These are phyloP conservation scores for Amblyopsis rosae DNA, from an alignment of 2,113 vertebrate genomes.

Conservation along the genomic window DNA sequence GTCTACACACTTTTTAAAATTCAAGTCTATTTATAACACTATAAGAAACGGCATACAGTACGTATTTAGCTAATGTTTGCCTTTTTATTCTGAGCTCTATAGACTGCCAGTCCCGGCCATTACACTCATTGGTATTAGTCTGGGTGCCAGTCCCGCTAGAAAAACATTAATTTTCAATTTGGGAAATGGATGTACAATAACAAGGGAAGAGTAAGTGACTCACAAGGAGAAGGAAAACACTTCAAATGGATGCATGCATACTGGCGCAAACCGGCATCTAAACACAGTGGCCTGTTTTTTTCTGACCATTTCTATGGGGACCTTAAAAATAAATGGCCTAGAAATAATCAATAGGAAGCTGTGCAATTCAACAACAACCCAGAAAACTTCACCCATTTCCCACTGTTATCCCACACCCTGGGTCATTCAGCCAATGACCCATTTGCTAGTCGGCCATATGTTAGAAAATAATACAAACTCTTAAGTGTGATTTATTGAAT, in stretches of 20 bases:
- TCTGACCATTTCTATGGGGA: slow-evolving; percentile 32
- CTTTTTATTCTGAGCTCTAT: neutral
- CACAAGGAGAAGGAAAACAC: slow-evolving; percentile 3
- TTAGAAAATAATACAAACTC: no score
- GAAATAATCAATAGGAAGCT: slow-evolving; percentile 63
- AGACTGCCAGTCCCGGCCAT: neutral
- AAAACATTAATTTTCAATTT: slow-evolving; percentile 31
- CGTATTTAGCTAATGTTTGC: slow-evolving; percentile 1
- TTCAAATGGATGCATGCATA: slow-evolving; percentile 11
- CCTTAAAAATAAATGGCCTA: slow-evolving; percentile 64
- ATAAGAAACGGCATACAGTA: slow-evolving; percentile 3
- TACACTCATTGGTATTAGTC: slow-evolving; percentile 12
- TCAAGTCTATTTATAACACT: neutral
- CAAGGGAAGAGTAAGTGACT: slow-evolving; percentile 9
- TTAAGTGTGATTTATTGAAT: no score
- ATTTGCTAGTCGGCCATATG: neutral
- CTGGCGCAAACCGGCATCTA: slow-evolving; percentile 33
- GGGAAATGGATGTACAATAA: slow-evolving; percentile 24
- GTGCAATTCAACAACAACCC: slow-evolving; percentile 40
- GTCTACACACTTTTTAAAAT: slow-evolving; percentile 1
- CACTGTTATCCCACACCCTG: neutral
- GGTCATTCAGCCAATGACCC: neutral
- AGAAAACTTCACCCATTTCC: slow-evolving; percentile 26
- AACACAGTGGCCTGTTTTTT: slow-evolving; percentile 59
- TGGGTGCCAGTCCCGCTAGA: slow-evolving; percentile 2